Base-by-base conservation (phyloP, 2,113 vertebrate species). In the Thunnus maccoyii region DNA sequence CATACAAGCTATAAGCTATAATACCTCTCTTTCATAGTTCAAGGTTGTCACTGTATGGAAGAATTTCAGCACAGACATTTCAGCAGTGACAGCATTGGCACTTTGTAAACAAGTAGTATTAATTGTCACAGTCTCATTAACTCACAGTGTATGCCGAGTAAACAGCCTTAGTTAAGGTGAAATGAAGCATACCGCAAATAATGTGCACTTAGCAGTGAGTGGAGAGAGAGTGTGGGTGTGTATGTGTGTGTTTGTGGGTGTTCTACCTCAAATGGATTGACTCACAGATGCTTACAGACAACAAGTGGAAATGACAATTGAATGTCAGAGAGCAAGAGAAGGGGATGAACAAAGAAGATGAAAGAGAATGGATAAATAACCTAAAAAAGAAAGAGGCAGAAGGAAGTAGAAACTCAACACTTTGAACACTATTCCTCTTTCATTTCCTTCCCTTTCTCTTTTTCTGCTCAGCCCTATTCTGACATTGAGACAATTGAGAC, bases 111-210 rank as follows among this genome's bases (percentile, higher is more conserved):
- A 89, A 80, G 75, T 69, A 68, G 58, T 46, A 87, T 84, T 92
- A 87, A 89, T 89, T 90, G 83, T 84, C 60, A 66, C 64, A 79
- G 55, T 82, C 75, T 90, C 88, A 91, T 93, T 91, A 90, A 82
- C 82, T 89, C 82, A 41, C 76, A 70, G 81, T 84, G 77, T 77
- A 48, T 72, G 72, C 78, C 3, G 57, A 85, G 87, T 87, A 87
- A 91, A 92, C 84, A 89, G 67, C 82, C 46, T 81, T 74, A 67
- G 85, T 72, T 68, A 80, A 88, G 81, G 84, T 87, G 88, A 87
- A 90, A 89, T 85, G 85, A 88, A 88, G 88, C 83, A 56, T 86
- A 55, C 71, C 67, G 67, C 80, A 84, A 89, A 88, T 85, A 76
- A 86, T 88, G 73, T 84, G 81, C 78, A 78, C 73, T 84, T 83